Conservation (phyloP, 2,113 vertebrate genomes). For the Conger conger region DNA sequence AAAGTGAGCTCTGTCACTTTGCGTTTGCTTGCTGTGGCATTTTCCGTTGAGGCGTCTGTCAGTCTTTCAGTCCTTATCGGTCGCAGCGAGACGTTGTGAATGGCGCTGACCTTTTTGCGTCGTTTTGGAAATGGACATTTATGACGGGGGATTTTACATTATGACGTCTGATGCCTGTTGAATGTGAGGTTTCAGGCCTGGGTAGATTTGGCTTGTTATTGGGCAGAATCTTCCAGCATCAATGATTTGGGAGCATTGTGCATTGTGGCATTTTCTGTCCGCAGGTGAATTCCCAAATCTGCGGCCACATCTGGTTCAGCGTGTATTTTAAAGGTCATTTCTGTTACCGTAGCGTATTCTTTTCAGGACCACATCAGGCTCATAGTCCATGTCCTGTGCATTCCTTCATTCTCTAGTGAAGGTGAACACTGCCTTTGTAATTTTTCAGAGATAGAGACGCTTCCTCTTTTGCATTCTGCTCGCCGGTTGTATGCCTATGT, state of each 20-base stretch:
- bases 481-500: not conserved
- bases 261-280: constrained; percentile 40
- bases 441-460: not conserved
- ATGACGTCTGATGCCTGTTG: not conserved
- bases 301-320: constrained; percentile 25
- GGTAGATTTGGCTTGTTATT: not conserved
- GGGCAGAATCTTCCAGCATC: not conserved
- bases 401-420: not conserved
- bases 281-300: not conserved
- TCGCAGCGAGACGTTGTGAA: not conserved
- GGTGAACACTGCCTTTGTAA: not conserved
- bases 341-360: constrained; percentile 19
- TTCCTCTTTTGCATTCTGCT: constrained; percentile 31
- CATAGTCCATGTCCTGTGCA: not conserved
- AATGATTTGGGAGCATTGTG: constrained; percentile 10
- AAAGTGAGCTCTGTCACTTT: not conserved
- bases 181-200: not conserved
- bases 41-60: not conserved
- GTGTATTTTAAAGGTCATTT: constrained; percentile 42
- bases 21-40: not conserved
- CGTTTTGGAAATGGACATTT: not conserved
- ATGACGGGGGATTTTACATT: not conserved
- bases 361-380: constrained; percentile 7
- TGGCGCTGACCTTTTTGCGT: not conserved
- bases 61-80: not conserved